Evolutionary conservation across 1,140 invertebrate genomes (phyloP).

Genomic region (Phenacoccus solenopsis): DNA sequence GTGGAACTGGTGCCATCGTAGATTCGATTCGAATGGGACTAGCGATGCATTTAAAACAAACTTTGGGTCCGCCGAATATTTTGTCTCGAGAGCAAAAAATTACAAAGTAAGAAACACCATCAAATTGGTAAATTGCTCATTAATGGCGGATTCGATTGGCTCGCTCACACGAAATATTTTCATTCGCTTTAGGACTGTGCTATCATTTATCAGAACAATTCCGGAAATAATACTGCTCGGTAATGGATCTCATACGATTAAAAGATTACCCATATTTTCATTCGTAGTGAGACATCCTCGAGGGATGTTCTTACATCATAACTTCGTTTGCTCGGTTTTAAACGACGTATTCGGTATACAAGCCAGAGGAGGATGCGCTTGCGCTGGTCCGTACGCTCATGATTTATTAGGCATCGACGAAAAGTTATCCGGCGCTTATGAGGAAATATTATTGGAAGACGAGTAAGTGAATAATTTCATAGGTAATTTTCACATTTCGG

Average conservation of each 20-base stretch:
- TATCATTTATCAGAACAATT: slow-evolving; percentile 56
- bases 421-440: slow-evolving; percentile 58
- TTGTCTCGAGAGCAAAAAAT: slow-evolving; percentile 58
- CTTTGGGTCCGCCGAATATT: slow-evolving; percentile 59
- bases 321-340: slow-evolving; percentile 72
- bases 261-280: slow-evolving; percentile 69
- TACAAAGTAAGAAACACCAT: slow-evolving; percentile 52
- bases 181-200: slow-evolving; percentile 49
- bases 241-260: slow-evolving; percentile 44
- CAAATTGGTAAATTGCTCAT: too few relatives aligned
- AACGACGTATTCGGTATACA: slow-evolving; percentile 90
- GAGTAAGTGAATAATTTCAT: slow-evolving; percentile 36
- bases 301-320: slow-evolving; percentile 76
- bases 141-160: too few relatives aligned
- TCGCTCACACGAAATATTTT: too few relatives aligned
- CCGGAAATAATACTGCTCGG: slow-evolving; percentile 69
- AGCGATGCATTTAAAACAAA: slow-evolving; percentile 73
- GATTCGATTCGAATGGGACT: slow-evolving; percentile 74
- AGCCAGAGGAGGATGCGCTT: slow-evolving; percentile 70
- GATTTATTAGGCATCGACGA: slow-evolving; percentile 71
- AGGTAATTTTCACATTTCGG: too few relatives aligned
- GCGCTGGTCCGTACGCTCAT: slow-evolving; percentile 72
- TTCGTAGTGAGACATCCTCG: slow-evolving; percentile 69
- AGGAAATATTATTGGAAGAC: slow-evolving; percentile 59
- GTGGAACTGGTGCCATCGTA: slow-evolving; percentile 69